Base-by-base conservation (phyloP, 2,888 invertebrate genomes). In the Globia sparganii region DNA sequence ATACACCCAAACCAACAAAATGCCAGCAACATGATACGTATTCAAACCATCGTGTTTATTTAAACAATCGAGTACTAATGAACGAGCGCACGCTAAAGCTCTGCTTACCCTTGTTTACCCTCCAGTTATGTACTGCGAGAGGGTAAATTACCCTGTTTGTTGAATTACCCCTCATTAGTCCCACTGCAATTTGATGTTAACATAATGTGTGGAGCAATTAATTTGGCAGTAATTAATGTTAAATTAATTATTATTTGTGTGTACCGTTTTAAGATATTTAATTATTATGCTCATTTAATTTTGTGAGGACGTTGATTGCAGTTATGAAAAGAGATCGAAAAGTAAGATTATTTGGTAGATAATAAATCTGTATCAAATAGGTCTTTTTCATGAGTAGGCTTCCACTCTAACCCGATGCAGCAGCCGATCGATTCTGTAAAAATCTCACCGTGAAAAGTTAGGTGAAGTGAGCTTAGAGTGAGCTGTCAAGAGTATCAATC, bases 31-130 rank as follows among this genome's bases (percentile, higher is more conserved):
- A 79, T 72, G 59, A 72, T 81, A 85, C 77, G 65, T 81, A 76
- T 86, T 68, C 77, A 77, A 80, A 77, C 74, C 37, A 77, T 72
- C 37, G 64, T 81, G 83, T 86, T 83, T 87, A 77, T 81, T 78
- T 72, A 77, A 81, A 83, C 85, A 83, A 86, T 86, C 66, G 71
- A 71, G 68, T 77, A 72, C 86, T 86, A 82, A 86, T 83, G 83
- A 86, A 81, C 73, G 78, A 79, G 72, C 53, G 73, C 40, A 72
- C 49, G 31, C 75, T 77, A 65, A 64, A 78, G 68, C 74, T 65
- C 72, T 81, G 61, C 70, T 66, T 68, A 67, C 34, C 53, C 53
- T 67, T 77, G 72, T 83, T 83, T 81, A 73, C 70, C 67, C 34
- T 53, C 31, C 59, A 64, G 74, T 56, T 72, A 74, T 77, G 67